Evolutionary conservation across 2,113 vertebrate genomes (phyloP).

Genomic region (Caracal caracal): DNA sequence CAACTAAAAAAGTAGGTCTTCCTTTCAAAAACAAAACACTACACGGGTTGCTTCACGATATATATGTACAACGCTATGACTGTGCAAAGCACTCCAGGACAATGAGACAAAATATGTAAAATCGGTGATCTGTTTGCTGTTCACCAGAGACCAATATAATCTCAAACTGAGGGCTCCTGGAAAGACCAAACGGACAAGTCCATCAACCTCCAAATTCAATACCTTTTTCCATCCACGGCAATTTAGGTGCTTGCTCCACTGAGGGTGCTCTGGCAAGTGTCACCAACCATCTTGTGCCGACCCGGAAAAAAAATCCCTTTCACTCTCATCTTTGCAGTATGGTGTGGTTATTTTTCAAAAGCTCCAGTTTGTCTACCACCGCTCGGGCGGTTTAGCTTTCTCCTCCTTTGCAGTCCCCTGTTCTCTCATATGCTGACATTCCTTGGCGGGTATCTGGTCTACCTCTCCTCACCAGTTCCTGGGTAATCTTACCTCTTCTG

Average conservation of each 20-base stretch:
- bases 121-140: background rate
- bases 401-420: background rate
- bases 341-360: background rate
- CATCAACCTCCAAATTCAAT: background rate
- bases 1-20: background rate
- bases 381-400: background rate
- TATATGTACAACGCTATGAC: background rate
- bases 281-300: background rate
- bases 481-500: background rate
- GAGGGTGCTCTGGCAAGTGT: background rate
- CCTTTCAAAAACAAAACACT: slow-evolving; percentile 18
- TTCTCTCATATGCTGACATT: background rate
- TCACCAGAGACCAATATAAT: background rate
- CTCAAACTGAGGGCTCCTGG: background rate
- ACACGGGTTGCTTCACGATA: background rate
- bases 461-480: background rate
- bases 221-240: background rate
- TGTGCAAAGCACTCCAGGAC: background rate
- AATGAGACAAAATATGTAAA: background rate
- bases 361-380: background rate
- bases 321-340: background rate
- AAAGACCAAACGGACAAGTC: background rate
- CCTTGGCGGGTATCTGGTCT: background rate
- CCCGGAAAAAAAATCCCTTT: background rate
- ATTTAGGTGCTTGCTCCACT: background rate